These are phyloP conservation scores for Cynopterus sphinx DNA, from an alignment of 2,797 vertebrate species.

Conservation along the genomic window DNA sequence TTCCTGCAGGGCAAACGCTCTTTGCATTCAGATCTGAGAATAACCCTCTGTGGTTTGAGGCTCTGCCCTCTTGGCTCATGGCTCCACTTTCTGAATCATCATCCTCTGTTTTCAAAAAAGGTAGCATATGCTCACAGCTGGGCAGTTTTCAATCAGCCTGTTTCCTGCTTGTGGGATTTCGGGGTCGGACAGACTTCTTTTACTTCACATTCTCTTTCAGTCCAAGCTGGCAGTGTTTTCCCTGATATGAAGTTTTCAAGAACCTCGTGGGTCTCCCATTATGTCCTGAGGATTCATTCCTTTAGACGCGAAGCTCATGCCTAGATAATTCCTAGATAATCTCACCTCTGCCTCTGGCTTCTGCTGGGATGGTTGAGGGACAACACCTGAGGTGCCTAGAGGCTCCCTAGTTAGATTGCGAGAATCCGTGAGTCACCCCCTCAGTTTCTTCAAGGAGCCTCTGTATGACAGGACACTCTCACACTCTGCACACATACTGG, in stretches of 20 bases:
- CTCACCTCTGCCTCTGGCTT: background rate
- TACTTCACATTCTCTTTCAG: no score
- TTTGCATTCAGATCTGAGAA: background rate
- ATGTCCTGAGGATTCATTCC: background rate
- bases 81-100: background rate
- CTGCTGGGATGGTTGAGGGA: background rate
- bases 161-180: background rate
- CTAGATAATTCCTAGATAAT: background rate
- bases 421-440: background rate
- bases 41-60: background rate
- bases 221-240: background rate
- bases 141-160: background rate
- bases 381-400: background rate
- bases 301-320: background rate
- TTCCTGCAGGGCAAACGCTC: background rate
- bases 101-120: background rate
- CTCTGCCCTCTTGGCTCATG: background rate
- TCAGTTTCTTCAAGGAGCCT: background rate
- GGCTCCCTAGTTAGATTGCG: background rate
- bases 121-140: background rate
- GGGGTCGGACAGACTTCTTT: background rate
- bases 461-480: background rate
- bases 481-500: background rate
- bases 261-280: background rate
- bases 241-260: background rate